These are phyloP conservation scores for Adelosebastes latens DNA, from an alignment of 2,797 vertebrate species.

Conservation along the genomic window DNA sequence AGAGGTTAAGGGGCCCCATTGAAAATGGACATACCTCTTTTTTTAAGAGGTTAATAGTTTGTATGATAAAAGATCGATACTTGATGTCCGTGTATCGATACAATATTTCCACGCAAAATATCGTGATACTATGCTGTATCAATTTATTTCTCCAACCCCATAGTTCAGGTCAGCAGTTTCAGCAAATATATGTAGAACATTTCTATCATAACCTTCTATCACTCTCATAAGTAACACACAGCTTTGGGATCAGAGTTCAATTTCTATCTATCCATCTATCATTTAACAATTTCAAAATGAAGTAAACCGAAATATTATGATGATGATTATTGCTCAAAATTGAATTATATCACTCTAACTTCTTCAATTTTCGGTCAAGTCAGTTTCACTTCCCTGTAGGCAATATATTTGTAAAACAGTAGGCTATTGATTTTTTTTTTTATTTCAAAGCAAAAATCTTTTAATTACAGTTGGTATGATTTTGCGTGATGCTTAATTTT, in stretches of 20 bases:
- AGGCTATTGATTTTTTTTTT: slow-evolving; percentile 5
- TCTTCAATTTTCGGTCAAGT: neutral
- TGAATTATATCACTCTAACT: neutral
- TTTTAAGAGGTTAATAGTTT: no score
- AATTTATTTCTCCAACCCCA: no score
- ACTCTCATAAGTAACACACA: neutral
- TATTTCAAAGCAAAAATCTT: slow-evolving; percentile 1
- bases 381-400: slow-evolving; percentile 6
- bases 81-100: no score
- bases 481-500: neutral
- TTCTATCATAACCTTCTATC: neutral
- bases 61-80: no score
- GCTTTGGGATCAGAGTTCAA: neutral
- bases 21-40: no score
- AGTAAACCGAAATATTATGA: neutral
- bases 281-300: neutral
- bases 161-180: neutral
- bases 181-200: neutral
- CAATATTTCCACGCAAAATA: no score
- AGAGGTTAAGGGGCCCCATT: no score
- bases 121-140: no score
- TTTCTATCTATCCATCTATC: neutral
- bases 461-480: neutral
- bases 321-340: neutral
- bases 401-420: neutral